Evolutionary conservation across 1,140 invertebrate species (phyloP), one percentile per base, ranked within the genome.

Genomic region (Zophobas atratus): DNA sequence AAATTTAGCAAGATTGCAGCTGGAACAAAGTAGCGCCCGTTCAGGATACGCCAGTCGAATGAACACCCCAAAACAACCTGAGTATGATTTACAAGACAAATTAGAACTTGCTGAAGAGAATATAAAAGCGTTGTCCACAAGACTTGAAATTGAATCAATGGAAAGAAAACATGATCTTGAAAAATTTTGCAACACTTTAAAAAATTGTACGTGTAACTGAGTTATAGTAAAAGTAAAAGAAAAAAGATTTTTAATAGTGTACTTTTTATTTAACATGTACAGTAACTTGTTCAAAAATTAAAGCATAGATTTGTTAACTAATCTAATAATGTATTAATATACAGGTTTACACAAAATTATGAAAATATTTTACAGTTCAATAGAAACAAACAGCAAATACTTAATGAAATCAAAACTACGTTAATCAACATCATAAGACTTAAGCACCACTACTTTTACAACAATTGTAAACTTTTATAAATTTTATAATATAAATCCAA

Each of bases 101-200:
- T 75, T 86, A 32, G 83, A 86, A 79, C 51, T 86, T 5, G 84
- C 85, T 2, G 76, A 86, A 79, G 85, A 86, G 78, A 82, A 81
- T 48, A 83, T 86, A 32, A 85, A 85, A 78, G 81, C 81, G 4
- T 78, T 86, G 38, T 67, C 84, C 76, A 84, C 84, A 8, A 73
- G 82, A 77, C 72, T 86, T 48, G 70, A 84, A 76, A 76, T 84
- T 38, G 84, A 86, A 73, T 70, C 81, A 53, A 55, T 80, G 6
- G 85, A 86, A 71, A 76, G 83, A 46, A 81, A 84, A 73, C 35
- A 78, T 33, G 85, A 86, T 81, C 80, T 85, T 57, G 77, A 84
- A 41, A 80, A 85, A 48, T 86, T 86, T 83, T 72, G 78, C 0
- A 77, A 81, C 57, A 84, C 86, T 41, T 75, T 86, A 60, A 76